phyloP scores from a whole-genome alignment of 2,888 invertebrate species.

The Lasioglossum malachurum region DNA sequence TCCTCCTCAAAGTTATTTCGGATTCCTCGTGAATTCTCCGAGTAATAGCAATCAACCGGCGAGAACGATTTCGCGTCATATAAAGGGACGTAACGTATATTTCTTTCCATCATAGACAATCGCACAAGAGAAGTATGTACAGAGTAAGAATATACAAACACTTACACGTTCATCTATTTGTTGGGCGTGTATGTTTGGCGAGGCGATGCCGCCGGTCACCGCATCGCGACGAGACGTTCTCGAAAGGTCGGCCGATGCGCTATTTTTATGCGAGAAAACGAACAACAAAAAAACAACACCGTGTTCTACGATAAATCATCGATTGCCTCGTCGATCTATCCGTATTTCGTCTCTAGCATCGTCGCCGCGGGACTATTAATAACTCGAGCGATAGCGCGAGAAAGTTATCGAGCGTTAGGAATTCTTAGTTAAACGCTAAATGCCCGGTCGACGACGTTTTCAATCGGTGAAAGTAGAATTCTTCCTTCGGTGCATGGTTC shows the following conservation, averaged over 20 bases:
- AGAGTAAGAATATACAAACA: too few species aligned
- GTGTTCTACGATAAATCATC: neutral
- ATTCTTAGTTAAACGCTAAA: slow-evolving; percentile 51
- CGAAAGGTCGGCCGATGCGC: slow-evolving; percentile 54
- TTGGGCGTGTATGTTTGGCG: slow-evolving; percentile 63
- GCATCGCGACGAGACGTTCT: slow-evolving; percentile 50
- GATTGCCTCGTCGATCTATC: too few species aligned
- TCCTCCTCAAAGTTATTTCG: slow-evolving; percentile 43
- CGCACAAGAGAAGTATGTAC: too few species aligned
- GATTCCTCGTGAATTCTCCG: neutral
- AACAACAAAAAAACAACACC: neutral
- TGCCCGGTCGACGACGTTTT: slow-evolving; percentile 65
- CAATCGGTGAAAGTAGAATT: slow-evolving; percentile 78
- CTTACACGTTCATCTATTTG: slow-evolving; percentile 11
- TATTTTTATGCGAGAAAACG: neutral
- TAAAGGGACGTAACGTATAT: too few species aligned
- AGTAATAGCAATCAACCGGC: neutral
- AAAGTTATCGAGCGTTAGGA: slow-evolving; percentile 28
- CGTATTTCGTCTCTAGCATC: neutral
- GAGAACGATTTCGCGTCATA: too few species aligned
- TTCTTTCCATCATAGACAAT: too few species aligned
- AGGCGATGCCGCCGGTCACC: slow-evolving; percentile 47
- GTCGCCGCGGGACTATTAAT: slow-evolving; percentile 8
- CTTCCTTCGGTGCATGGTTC: slow-evolving; percentile 61
- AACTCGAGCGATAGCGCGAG: slow-evolving; percentile 10